Evolutionary conservation across 2,888 invertebrate species (phyloP), one percentile per base, ranked within the genome.

Genomic region (Tiliacea aurago): DNA sequence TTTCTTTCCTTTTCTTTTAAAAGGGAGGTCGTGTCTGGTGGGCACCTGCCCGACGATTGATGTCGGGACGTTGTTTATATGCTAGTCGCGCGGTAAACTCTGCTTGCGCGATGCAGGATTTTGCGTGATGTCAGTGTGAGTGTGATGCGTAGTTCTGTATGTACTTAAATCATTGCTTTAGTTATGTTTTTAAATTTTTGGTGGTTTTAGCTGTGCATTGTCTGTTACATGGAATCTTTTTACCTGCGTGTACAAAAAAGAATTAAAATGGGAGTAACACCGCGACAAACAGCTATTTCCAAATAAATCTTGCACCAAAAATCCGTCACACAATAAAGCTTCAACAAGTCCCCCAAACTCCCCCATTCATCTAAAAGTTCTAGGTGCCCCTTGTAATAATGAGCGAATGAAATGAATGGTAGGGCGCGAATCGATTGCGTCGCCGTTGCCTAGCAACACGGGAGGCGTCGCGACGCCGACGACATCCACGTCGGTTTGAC

Each of bases 391-490:
- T 70, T 66, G 68, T 75, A 67, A 81, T 86, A 86, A 87, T 86
- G 84, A 86, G 84, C 73, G 84, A 85, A 89, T 87, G 89, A 81
- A 89, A 89, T 88, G 89, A 85, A 89, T 89, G 88, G 78, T 73
- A 75, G 87, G 87, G 86, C 68, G 80, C 58, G 82, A 93, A 94
- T 94, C 90, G 94, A 94, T 94, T 92, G 90, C 67, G 80, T 87
- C 87, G 83, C 76, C 73, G 94, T 94, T 82, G 92, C 94, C 85
- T 90, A 89, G 94, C 93, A 92, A 94, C 94, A 80, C 13, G 71
- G 70, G 87, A 89, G 88, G 89, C 93, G 91, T 90, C 91, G 84
- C 84, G 87, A 86, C 87, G 90, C 82, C 90, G 84, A 45, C 70
- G 70, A 43, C 53, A 20, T 82, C 90, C 84, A 43, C 70, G 70